A percentile compares a stretch with the other conserved stretches of the same genome.
These are phyloP conservation scores for Semibalanus balanoides DNA, from an alignment of 1,140 invertebrate species.

Conservation along the genomic window DNA sequence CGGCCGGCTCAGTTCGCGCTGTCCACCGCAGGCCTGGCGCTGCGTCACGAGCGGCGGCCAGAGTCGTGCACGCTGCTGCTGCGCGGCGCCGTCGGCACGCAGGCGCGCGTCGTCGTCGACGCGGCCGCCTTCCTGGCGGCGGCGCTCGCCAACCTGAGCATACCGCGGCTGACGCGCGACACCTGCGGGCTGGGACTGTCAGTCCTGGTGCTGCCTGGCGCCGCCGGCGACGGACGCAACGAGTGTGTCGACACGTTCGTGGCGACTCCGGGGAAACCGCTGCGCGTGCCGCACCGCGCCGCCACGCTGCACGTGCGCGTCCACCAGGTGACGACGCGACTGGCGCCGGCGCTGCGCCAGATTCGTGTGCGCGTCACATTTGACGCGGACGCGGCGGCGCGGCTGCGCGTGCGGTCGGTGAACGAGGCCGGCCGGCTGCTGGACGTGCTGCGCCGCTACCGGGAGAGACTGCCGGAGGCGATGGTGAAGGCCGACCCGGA, in stretches of 20 bases:
- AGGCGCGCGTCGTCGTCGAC: background rate
- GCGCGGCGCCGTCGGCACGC: background rate
- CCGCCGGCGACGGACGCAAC: background rate
- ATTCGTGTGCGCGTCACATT: background rate
- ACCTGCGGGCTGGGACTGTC: background rate
- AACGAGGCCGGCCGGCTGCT: background rate
- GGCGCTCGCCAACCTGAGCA: background rate
- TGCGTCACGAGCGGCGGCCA: background rate
- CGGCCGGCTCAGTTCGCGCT: background rate
- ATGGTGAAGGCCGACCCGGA: too few relatives aligned
- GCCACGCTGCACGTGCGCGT: background rate
- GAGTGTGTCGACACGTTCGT: background rate
- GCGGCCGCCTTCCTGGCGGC: background rate
- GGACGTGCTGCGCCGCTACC: background rate
- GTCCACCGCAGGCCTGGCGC: background rate
- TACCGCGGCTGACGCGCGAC: background rate
- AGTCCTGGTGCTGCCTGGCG: background rate
- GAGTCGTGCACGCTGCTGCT: background rate
- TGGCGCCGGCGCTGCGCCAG: background rate
- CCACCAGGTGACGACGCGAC: background rate
- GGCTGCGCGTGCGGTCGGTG: background rate
- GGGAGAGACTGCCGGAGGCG: too few relatives aligned
- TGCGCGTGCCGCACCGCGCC: background rate
- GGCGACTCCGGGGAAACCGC: too few relatives aligned
- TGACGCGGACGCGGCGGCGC: background rate